phyloP scores from a whole-genome alignment of 2,113 vertebrate genomes.

The Tachysurus vachellii region DNA sequence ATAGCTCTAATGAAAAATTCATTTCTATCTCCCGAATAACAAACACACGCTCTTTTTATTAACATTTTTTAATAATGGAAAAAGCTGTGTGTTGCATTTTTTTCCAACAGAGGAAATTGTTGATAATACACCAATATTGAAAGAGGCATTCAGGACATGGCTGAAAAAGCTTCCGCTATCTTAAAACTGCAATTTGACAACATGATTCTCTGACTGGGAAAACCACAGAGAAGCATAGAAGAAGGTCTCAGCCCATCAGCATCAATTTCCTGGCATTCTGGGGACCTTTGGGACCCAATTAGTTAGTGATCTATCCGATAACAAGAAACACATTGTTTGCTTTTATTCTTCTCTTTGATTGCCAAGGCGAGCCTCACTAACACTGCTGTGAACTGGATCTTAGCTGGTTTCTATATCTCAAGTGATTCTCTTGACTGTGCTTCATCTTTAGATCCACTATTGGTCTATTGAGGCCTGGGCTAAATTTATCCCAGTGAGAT shows the following conservation, averaged over 20 bases:
- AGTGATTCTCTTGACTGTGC: constrained; percentile 8
- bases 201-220: constrained; percentile 4
- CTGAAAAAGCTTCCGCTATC: not conserved
- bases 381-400: constrained; percentile 30
- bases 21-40: constrained; percentile 49
- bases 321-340: constrained; percentile 49
- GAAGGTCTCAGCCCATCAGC: constrained; percentile 27
- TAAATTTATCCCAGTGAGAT: not conserved
- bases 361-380: constrained; percentile 46
- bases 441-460: constrained; percentile 14
- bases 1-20: constrained; percentile 55
- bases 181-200: constrained; percentile 6
- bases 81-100: constrained; percentile 24
- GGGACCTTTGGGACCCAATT: constrained; percentile 48
- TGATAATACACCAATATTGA: constrained; percentile 24
- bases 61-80: constrained; percentile 21
- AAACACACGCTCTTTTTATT: constrained; percentile 48
- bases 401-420: constrained; percentile 27
- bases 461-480: not conserved
- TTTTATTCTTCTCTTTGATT: constrained; percentile 35
- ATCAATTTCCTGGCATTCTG: constrained; percentile 27
- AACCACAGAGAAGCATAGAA: not conserved
- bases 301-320: constrained; percentile 33
- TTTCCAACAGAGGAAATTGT: not conserved
- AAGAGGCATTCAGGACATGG: constrained; percentile 23